phyloP scores from a whole-genome alignment of 2,113 vertebrate species.

The Neogale vison region DNA sequence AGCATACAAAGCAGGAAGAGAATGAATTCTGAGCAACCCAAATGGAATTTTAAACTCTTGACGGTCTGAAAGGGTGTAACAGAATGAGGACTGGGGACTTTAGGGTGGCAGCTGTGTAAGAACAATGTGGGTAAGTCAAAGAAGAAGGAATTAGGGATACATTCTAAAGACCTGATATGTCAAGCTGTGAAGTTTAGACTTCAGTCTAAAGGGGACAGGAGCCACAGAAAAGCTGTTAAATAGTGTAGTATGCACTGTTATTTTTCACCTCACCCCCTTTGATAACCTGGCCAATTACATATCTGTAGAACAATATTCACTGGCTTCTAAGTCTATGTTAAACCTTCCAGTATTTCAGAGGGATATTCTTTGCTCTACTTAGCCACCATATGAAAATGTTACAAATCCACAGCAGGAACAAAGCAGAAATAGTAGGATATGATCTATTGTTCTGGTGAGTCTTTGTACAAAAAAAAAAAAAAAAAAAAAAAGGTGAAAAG shows the following conservation, averaged over 20 bases:
- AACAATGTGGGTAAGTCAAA: neutral
- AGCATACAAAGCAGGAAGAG: neutral
- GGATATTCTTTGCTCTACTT: neutral
- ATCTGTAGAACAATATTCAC: neutral
- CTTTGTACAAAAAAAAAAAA: neutral
- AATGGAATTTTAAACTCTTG: neutral
- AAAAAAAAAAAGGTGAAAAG: neutral
- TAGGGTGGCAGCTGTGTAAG: fast-evolving
- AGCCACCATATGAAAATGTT: neutral
- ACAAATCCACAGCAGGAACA: neutral
- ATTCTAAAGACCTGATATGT: neutral
- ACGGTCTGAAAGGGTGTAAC: neutral
- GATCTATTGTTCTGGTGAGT: neutral
- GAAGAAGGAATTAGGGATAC: neutral
- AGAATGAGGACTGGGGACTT: neutral
- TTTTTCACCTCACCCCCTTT: neutral
- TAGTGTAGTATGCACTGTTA: neutral
- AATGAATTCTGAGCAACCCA: neutral
- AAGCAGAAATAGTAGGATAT: neutral
- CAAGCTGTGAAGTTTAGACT: neutral
- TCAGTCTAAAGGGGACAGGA: neutral
- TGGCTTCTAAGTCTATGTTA: neutral
- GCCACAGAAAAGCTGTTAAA: no score
- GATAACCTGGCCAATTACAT: neutral
- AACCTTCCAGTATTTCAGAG: neutral